Conservation (phyloP, 2,888 invertebrate species). For the Aphodius sticticus region DNA sequence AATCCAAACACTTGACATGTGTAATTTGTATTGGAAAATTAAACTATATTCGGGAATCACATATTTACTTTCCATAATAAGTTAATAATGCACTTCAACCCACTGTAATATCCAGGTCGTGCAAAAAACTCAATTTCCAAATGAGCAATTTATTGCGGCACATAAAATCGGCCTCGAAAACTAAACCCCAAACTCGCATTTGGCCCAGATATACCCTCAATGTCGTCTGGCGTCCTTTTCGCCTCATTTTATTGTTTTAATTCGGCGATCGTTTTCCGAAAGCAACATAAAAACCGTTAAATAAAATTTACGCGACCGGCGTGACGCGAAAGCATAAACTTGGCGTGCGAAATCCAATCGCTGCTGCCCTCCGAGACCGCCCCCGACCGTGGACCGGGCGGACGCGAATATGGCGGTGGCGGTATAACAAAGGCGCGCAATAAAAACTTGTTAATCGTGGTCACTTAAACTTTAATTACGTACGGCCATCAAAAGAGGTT, state of each 20-base stretch:
- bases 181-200: background rate
- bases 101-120: background rate
- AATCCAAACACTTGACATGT: too few species aligned
- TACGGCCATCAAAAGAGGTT: slow-evolving; percentile 9
- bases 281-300: slow-evolving; percentile 19
- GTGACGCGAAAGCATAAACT: slow-evolving; percentile 19
- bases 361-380: background rate
- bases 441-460: slow-evolving; percentile 25
- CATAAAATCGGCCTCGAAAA: background rate
- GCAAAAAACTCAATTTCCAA: background rate
- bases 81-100: too few species aligned
- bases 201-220: background rate
- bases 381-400: background rate
- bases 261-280: slow-evolving; percentile 24
- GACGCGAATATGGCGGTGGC: background rate
- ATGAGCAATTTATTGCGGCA: background rate
- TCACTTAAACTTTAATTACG: slow-evolving; percentile 21
- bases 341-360: background rate
- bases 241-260: slow-evolving; percentile 23
- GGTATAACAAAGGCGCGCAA: slow-evolving; percentile 13
- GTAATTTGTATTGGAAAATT: too few species aligned
- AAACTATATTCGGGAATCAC: too few species aligned
- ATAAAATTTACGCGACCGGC: slow-evolving; percentile 21
- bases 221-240: slow-evolving; percentile 11
- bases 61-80: too few species aligned